Evolutionary conservation across 2,888 invertebrate genomes (phyloP).

Genomic region (Atethmia centrago): DNA sequence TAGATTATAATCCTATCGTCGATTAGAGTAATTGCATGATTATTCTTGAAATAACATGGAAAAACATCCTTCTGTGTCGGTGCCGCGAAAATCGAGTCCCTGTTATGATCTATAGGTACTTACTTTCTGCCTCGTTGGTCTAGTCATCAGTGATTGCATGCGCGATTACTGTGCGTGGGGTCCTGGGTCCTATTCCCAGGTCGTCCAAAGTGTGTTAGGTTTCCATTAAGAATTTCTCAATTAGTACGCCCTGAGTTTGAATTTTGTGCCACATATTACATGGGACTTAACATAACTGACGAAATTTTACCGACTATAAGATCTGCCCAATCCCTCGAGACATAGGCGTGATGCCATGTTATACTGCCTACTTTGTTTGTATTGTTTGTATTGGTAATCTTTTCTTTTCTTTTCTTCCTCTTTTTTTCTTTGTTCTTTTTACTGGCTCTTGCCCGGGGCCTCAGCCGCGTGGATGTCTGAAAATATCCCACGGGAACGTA

Average conservation of each 20-base stretch:
- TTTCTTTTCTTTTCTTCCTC: no score
- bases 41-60: slow-evolving; percentile 11
- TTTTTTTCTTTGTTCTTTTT: no score
- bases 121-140: neutral
- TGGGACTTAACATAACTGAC: no score
- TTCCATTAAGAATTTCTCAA: neutral
- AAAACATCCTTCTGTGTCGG: neutral
- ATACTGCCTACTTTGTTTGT: no score
- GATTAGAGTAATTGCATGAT: neutral
- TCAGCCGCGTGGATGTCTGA: no score
- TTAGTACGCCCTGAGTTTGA: neutral
- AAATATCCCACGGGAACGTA: no score
- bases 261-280: neutral
- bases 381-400: no score
- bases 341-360: no score
- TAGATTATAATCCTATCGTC: slow-evolving; percentile 8
- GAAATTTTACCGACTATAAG: no score
- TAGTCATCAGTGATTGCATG: neutral
- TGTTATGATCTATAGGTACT: no score
- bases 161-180: neutral
- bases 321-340: no score
- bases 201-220: neutral
- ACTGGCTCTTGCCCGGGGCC: no score
- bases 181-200: neutral
- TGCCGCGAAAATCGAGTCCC: neutral